Conservation (phyloP, 2,888 invertebrate genomes). For the Seira musarum region DNA sequence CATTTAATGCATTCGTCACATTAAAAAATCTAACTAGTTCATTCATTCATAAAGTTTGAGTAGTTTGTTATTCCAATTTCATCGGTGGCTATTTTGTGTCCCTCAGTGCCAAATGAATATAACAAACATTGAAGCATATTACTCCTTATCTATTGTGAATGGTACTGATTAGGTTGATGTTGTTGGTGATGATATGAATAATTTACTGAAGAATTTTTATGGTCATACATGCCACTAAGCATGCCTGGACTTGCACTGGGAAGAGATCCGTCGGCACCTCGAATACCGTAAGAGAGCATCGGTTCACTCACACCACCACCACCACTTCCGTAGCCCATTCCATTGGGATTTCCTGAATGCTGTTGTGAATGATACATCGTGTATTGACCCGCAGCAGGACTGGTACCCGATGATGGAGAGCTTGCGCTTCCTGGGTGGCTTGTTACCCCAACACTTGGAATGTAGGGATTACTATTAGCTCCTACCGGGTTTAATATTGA, state of each 20-base stretch:
- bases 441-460: slow-evolving; percentile 40
- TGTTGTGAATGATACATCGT: slow-evolving; percentile 38
- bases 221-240: slow-evolving; percentile 34
- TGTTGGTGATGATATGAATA: slow-evolving; percentile 33
- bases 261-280: slow-evolving; percentile 42
- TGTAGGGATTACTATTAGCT: slow-evolving; percentile 54
- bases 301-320: slow-evolving; percentile 30
- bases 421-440: slow-evolving; percentile 10
- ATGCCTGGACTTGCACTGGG: slow-evolving; percentile 20
- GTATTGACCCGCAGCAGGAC: slow-evolving; percentile 35
- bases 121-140: too few species aligned
- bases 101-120: too few species aligned
- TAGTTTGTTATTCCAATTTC: too few species aligned
- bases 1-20: too few species aligned
- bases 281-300: slow-evolving; percentile 37
- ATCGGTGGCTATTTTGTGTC: too few species aligned
- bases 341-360: slow-evolving; percentile 39
- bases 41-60: too few species aligned
- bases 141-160: slow-evolving; percentile 33
- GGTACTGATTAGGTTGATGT: slow-evolving; percentile 27
- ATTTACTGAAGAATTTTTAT: slow-evolving; percentile 23
- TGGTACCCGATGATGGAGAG: not conserved
- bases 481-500: slow-evolving; percentile 52
- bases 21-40: too few species aligned
- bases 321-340: slow-evolving; percentile 19